These are phyloP conservation scores for Brachionichthys hirsutus DNA, from an alignment of 2,113 vertebrate species.

Conservation along the genomic window DNA sequence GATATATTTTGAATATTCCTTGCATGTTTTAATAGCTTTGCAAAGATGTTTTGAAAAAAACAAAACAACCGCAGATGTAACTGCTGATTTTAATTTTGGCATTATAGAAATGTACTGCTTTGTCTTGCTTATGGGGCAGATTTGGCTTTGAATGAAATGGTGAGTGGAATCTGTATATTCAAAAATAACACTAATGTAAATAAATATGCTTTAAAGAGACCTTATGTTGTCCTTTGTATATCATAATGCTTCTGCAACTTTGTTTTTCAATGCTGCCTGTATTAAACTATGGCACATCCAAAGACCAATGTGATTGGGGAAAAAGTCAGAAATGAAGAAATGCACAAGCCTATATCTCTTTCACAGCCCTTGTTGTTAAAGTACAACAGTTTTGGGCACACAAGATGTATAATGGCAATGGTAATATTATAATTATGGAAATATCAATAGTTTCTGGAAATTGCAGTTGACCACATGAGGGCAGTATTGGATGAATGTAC, in stretches of 20 bases:
- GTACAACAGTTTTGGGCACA: no score
- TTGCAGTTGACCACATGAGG: conserved; percentile 49
- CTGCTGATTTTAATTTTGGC: conserved; percentile 34
- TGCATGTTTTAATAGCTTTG: conserved; percentile 76
- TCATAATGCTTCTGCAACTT: not conserved
- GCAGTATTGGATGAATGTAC: conserved; percentile 21
- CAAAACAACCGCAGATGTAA: conserved; percentile 44
- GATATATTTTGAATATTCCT: conserved; percentile 59
- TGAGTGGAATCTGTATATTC: conserved; percentile 56
- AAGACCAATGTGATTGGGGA: no score
- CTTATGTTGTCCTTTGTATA: conserved; percentile 47
- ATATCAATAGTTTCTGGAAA: no score
- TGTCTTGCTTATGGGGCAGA: conserved; percentile 55
- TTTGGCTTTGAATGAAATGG: conserved; percentile 54
- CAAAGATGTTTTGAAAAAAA: conserved; percentile 65
- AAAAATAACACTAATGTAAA: conserved; percentile 77
- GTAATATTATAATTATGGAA: no score
- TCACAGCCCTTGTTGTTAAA: no score
- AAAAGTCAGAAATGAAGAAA: no score
- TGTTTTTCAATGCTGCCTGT: not conserved
- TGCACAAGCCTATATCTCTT: no score
- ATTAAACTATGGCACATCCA: not conserved
- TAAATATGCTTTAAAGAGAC: conserved; percentile 73
- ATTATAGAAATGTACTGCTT: conserved; percentile 54
- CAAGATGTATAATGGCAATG: no score